Evolutionary conservation across 2,888 invertebrate genomes (phyloP), one percentile per base, ranked within the genome.

Genomic region (Dysmachus trigonus): DNA sequence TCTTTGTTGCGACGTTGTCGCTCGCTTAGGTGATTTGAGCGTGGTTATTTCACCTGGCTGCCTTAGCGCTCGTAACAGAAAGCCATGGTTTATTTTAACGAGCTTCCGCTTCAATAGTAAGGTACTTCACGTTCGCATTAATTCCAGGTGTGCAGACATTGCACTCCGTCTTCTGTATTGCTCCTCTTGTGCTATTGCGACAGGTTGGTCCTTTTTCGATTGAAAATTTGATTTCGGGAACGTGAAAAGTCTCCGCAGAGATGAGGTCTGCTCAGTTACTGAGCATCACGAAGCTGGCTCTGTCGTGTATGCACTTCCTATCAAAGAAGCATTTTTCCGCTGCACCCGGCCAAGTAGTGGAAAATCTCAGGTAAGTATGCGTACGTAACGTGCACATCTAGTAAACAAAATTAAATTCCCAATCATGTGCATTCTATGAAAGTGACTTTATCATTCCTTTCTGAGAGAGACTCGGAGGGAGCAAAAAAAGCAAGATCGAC

Each of bases 341-440:
- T 72, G 6, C 27, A 27, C 27, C 72, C 27, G 30, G 27, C 27
- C 62, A 62, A 27, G 62, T 22, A 62, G 8, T 53, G 79, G 76
- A 79, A 79, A 79, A 79, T 79, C 79, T 79, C 51, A 53, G 47
- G n/a, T 27, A 30, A 30, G 18, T n/a, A 33, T 51, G n/a, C 10
- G 10, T 62, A 62, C 22, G 22, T 74, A n/a, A 13, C 81, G 30
- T 62, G 41, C 35, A 62, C 53, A 62, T 82, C 81, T 33, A 18
- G 81, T 82, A 82, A 82, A 82, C 81, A 31, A 33, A 79, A 30
- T 79, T 41, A 82, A 82, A 82, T 62, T 82, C 81, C 81, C 53
- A 47, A 62, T 31, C 33, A 27, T 53, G 30, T 81, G 81, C 81
- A 82, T 31, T 33, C 81, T 62, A 31, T 47, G 47, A n/a, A 22